phyloP scores from a whole-genome alignment of 1,140 invertebrate genomes.

The Agrypnia vestita region DNA sequence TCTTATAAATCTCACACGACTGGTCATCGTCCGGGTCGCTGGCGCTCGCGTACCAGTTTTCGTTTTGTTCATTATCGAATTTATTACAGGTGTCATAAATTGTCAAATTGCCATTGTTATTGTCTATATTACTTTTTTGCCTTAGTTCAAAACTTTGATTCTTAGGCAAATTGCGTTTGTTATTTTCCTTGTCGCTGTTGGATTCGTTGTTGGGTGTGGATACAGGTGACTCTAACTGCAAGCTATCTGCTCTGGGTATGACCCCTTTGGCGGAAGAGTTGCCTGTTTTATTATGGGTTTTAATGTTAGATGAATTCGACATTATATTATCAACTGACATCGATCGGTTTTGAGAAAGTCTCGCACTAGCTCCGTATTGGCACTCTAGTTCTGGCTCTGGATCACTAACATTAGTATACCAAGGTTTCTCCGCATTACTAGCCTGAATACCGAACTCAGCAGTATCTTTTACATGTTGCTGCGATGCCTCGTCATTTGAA shows the following conservation, averaged over 20 bases:
- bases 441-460: slow-evolving; percentile 25
- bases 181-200: slow-evolving; percentile 41
- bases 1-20: slow-evolving; percentile 77
- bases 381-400: slow-evolving; percentile 69
- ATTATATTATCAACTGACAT: slow-evolving; percentile 68
- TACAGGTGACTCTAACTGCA: slow-evolving; percentile 14
- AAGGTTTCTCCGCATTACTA: slow-evolving; percentile 68
- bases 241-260: background rate
- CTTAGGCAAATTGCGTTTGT: slow-evolving; percentile 9
- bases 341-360: slow-evolving; percentile 63
- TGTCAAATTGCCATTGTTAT: background rate
- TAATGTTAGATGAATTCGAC: slow-evolving; percentile 48
- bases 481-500: slow-evolving; percentile 11
- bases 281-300: slow-evolving; percentile 6
- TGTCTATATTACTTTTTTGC: slow-evolving; percentile 23
- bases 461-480: background rate
- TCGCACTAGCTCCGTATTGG: slow-evolving; percentile 65
- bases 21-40: slow-evolving; percentile 81
- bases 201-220: slow-evolving; percentile 36
- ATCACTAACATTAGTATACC: slow-evolving; percentile 72
- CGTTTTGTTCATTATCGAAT: slow-evolving; percentile 71
- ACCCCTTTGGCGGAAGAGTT: slow-evolving; percentile 9
- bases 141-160: slow-evolving; percentile 31
- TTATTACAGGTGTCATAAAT: slow-evolving; percentile 35
- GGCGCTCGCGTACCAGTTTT: slow-evolving; percentile 81